A percentile compares a stretch with the other conserved stretches of the same genome.
These are phyloP conservation scores for Poeciliopsis turneri DNA, from an alignment of 2,797 vertebrate genomes.

Conservation along the genomic window DNA sequence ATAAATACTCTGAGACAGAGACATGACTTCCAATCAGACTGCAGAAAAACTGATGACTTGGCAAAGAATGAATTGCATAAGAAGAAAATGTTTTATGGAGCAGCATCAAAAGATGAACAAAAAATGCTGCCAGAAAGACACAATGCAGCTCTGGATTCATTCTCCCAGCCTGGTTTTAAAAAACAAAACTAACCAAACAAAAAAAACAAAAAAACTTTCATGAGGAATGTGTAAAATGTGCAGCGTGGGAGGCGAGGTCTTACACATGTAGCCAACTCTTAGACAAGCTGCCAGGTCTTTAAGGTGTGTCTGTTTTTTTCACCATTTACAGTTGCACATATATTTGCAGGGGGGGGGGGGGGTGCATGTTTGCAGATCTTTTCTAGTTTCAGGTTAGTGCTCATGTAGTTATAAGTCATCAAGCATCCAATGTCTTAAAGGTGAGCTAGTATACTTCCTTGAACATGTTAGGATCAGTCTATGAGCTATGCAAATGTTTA, in stretches of 20 bases:
- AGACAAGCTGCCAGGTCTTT: slow-evolving; percentile 71
- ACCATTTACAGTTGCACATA: slow-evolving; percentile 61
- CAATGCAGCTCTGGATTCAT: slow-evolving; percentile 53
- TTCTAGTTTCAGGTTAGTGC: slow-evolving; percentile 28
- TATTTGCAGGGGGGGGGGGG: slow-evolving; percentile 44
- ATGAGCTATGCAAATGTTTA: too few relatives aligned
- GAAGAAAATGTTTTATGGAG: slow-evolving; percentile 37
- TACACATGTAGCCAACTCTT: slow-evolving; percentile 71
- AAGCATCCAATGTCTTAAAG: not conserved
- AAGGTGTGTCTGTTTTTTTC: slow-evolving; percentile 71
- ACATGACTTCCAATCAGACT: slow-evolving; percentile 60
- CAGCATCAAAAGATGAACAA: slow-evolving; percentile 18
- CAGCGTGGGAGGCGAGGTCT: slow-evolving; percentile 73
- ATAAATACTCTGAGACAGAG: slow-evolving; percentile 71
- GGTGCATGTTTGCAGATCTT: slow-evolving; percentile 39
- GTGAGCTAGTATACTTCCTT: too few relatives aligned
- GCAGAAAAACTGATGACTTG: slow-evolving; percentile 71
- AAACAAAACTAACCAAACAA: slow-evolving; percentile 46
- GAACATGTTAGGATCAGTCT: too few relatives aligned
- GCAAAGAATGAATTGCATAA: slow-evolving; percentile 65
- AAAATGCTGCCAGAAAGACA: slow-evolving; percentile 23
- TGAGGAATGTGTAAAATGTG: slow-evolving; percentile 78
- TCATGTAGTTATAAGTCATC: not conserved
- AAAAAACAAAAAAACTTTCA: slow-evolving; percentile 64
- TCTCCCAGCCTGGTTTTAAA: slow-evolving; percentile 54